phyloP scores from a whole-genome alignment of 2,797 vertebrate species.

The Microctenopoma stevenorrisi region DNA sequence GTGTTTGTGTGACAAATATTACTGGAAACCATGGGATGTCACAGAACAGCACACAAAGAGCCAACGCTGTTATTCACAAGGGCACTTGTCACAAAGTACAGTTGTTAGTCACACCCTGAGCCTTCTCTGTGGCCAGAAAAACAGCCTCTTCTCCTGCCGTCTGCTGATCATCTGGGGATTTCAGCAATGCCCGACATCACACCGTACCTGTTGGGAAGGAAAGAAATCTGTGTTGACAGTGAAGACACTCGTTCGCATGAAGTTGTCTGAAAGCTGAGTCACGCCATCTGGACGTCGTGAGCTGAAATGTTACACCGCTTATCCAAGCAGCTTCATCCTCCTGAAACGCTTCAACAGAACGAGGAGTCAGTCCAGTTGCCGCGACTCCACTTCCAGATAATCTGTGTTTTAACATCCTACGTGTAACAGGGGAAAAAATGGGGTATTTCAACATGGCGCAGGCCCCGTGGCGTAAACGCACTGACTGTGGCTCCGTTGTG shows the following conservation, averaged over 20 bases:
- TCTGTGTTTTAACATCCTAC: slow-evolving; percentile 8
- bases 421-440: not conserved
- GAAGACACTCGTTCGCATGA: too few species aligned
- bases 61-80: not conserved
- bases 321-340: too few species aligned
- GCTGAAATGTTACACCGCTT: too few species aligned
- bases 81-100: slow-evolving; percentile 25
- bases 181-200: not conserved
- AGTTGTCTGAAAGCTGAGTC: too few species aligned
- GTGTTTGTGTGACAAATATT: slow-evolving; percentile 47
- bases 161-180: slow-evolving; percentile 28
- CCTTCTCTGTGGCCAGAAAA: not conserved
- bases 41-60: slow-evolving; percentile 15
- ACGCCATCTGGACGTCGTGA: too few species aligned
- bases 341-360: too few species aligned
- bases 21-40: slow-evolving; percentile 27
- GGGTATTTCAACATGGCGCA: not conserved
- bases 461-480: too few species aligned
- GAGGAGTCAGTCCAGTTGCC: too few species aligned
- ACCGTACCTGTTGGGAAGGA: not conserved
- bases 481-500: not conserved
- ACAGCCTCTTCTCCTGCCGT: slow-evolving; percentile 2
- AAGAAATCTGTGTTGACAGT: slow-evolving; percentile 5
- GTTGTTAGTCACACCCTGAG: slow-evolving; percentile 15
- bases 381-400: not conserved